A percentile compares a stretch with the other conserved stretches of the same genome.
Conservation (phyloP, 2,888 invertebrate genomes). For the Asteroscopus sphinx region DNA sequence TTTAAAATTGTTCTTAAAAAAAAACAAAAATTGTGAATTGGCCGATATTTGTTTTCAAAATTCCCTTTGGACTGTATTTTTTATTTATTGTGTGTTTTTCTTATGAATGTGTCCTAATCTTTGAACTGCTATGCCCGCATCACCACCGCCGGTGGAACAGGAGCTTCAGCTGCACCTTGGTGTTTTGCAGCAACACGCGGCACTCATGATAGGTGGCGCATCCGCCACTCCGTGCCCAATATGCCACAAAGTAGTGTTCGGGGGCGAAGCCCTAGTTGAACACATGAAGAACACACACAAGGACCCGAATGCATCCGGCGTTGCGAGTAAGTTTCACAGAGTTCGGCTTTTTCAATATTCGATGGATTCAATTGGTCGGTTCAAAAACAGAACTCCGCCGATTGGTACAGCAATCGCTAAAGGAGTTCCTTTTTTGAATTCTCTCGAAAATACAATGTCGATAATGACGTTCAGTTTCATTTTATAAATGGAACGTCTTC, state of each 20-base stretch:
- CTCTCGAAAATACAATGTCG: slow-evolving; percentile 57
- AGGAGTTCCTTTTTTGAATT: slow-evolving; percentile 52
- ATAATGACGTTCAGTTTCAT: slow-evolving; percentile 46
- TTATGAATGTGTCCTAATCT: slow-evolving; percentile 81
- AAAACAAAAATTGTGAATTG: slow-evolving; percentile 69
- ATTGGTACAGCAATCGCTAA: slow-evolving; percentile 10
- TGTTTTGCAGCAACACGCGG: slow-evolving; percentile 98
- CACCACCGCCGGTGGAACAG: slow-evolving; percentile 88
- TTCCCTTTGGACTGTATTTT: slow-evolving; percentile 69
- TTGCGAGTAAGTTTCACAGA: slow-evolving; percentile 94
- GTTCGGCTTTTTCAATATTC: slow-evolving; percentile 59
- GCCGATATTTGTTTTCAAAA: slow-evolving; percentile 70
- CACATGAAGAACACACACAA: slow-evolving; percentile 99
- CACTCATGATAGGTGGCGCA: slow-evolving; percentile 97
- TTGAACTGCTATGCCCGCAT: slow-evolving; percentile 86
- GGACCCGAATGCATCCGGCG: slow-evolving; percentile 96
- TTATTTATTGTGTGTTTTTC: slow-evolving; percentile 65
- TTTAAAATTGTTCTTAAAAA: slow-evolving; percentile 27
- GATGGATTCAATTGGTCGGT: slow-evolving; percentile 50
- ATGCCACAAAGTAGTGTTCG: slow-evolving; percentile 98
- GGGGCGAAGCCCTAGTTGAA: slow-evolving; percentile 97
- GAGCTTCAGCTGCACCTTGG: slow-evolving; percentile 97
- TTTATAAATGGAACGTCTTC: slow-evolving; percentile 44
- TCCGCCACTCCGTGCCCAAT: slow-evolving; percentile 97
- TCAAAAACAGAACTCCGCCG: slow-evolving; percentile 53